Base-by-base conservation (phyloP, 2,797 vertebrate genomes). In the Liparis tanakae region DNA sequence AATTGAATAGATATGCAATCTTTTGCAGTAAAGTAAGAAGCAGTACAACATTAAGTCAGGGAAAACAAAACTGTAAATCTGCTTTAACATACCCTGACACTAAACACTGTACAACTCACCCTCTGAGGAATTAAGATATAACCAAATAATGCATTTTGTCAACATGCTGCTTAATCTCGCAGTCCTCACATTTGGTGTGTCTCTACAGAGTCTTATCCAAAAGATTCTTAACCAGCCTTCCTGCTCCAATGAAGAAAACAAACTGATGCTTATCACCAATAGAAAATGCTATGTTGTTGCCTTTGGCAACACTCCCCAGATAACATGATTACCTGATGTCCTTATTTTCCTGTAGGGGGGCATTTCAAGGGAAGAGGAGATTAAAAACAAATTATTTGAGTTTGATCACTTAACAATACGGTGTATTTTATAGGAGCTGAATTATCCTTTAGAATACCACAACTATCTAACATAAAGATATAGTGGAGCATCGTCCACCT, bases 251-350 rank as follows among this genome's bases (percentile, higher is more conserved):
- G 59, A 70, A 64, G 46, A 66, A 77, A 81, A 80, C 39, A 69
- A 69, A 73, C 67, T 74, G 89, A 92, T 90, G 82, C 72, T 90
- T 91, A 90, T 90, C 89, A 75, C 44, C 58, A 46, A 36, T 22
- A 67, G 50, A 65, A 67, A 79, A 78, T 34, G 70, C 34, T 20
- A 34, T 84, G 68, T 69, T 89, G 84, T 72, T 58, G 86, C 90
- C 61, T 76, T 25, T 57, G 80, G 85, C 85, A 74, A 51, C 46
- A 55, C 61, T 81, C 69, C 46, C 70, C 68, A 80, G 70, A 86
- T 85, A 86, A 84, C 39, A 55, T 73, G 69, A 85, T 84, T 74
- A 75, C 48, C 78, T 72, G 61, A 10, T 76, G 67, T 67, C 39
- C 60, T 48, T 72, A 73, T 69, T 86, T 86, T 53, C 36, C 62